Evolutionary conservation across 2,888 invertebrate species (phyloP).

Genomic region (Pseudanteris insignis): DNA sequence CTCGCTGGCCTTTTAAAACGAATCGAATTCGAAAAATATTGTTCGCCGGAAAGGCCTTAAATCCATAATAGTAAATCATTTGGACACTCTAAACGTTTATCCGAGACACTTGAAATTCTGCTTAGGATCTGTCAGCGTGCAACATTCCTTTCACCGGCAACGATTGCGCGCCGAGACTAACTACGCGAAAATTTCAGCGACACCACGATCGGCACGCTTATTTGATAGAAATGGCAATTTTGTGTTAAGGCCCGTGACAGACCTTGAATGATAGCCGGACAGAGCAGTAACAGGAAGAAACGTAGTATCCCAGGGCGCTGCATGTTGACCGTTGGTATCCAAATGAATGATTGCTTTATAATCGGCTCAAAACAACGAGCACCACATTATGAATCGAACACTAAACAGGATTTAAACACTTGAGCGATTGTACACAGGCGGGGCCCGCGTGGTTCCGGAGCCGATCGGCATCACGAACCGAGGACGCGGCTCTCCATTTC

Average conservation of each 20-base stretch:
- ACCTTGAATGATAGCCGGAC: slow-evolving; percentile 36
- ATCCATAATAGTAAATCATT: no score
- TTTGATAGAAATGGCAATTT: no score
- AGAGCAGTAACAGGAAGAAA: slow-evolving; percentile 20
- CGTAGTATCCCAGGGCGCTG: slow-evolving; percentile 31
- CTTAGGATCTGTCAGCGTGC: no score
- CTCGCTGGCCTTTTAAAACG: no score
- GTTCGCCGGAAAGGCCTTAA: no score
- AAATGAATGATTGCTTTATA: slow-evolving; percentile 19
- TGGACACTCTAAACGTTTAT: no score
- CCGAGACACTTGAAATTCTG: no score
- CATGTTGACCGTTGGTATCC: slow-evolving; percentile 40
- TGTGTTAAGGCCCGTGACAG: slow-evolving; percentile 6
- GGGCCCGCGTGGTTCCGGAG: slow-evolving; percentile 11
- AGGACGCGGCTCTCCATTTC: slow-evolving; percentile 17
- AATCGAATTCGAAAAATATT: no score
- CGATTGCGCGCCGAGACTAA: no score
- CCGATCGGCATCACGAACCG: slow-evolving; percentile 29
- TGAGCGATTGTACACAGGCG: slow-evolving; percentile 19
- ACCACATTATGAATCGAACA: slow-evolving; percentile 33
- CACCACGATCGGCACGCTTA: no score
- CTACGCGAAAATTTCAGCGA: no score
- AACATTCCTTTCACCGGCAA: no score
- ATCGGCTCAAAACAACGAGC: slow-evolving; percentile 26
- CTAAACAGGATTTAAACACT: slow-evolving; percentile 22